Conservation (phyloP, 2,113 vertebrate species). For the Paradoxurus hermaphroditus region DNA sequence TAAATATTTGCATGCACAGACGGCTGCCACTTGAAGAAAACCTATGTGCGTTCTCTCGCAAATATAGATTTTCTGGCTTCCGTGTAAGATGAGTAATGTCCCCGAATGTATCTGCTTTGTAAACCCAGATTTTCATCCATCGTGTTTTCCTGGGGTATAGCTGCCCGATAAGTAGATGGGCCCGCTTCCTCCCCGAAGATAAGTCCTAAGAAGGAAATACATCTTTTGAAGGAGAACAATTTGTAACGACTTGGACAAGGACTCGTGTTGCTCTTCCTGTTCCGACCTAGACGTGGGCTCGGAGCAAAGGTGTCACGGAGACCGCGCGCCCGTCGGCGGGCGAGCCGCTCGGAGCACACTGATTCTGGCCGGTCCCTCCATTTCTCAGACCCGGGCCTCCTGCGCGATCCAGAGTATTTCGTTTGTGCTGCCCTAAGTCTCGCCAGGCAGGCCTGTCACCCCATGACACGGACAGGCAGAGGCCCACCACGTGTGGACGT, state of each 20-base stretch:
- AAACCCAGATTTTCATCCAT: not conserved
- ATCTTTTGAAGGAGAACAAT: not conserved
- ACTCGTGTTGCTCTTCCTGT: accelerated
- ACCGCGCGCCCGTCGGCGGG: accelerated
- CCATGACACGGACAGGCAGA: not conserved
- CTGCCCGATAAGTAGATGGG: not conserved
- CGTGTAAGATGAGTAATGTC: not conserved
- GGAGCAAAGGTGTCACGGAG: accelerated
- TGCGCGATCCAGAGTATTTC: accelerated
- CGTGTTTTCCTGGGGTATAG: not conserved
- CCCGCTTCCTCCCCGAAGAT: not conserved
- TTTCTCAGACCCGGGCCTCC: accelerated
- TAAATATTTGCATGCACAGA: not conserved
- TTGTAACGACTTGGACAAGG: accelerated
- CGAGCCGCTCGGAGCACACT: accelerated
- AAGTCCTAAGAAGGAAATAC: not conserved
- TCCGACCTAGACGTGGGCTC: accelerated
- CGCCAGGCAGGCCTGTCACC: not conserved
- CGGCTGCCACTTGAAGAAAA: not conserved
- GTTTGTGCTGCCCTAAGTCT: accelerated
- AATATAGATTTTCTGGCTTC: not conserved
- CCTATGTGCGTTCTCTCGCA: not conserved
- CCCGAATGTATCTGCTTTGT: not conserved
- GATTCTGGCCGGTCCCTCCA: accelerated
- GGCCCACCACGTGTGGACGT: not conserved